Base-by-base conservation (phyloP, 2,113 vertebrate genomes). In the Typhlomys cinereus region DNA sequence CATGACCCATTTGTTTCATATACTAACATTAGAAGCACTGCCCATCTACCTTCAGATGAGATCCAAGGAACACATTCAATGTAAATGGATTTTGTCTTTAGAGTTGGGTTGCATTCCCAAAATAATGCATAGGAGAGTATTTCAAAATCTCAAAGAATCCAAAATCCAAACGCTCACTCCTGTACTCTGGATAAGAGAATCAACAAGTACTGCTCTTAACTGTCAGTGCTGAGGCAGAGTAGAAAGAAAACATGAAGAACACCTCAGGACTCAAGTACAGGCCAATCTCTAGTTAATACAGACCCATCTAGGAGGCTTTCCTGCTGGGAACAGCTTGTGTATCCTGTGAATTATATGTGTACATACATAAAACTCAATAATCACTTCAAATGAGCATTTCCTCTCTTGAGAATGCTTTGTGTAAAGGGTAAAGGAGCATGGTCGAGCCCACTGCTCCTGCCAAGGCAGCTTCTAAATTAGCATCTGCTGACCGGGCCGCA, bases 161-260 rank as follows among this genome's bases (percentile, higher is more conserved):
- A 50, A 73, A 84, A 34, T 11, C 36, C 31, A 46, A 44, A 69
- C n/a, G n/a, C n/a, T 21, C 23, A 34, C 34, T 57, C 14, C 41
- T 31, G 9, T 21, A 13, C 29, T 41, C 73, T 5, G 20, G 50
- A 67, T 46, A 48, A 39, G 57, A 61, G 21, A 34, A 25, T 36
- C 25, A 34, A 39, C 17, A 31, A 39, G 39, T 21, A 15, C 2
- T 14, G 4, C 36, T 25, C 5, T 10, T 0, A 15, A 29, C 17
- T 0, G 1, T 3, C 34, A 5, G 2, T 0, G 2, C 34, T 2
- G 5, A 21, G 59, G 34, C 4, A 0, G 6, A 0, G 6, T 41
- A 34, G 34, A 46, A 17, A 2, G 14, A 3, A 5, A 50, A 27
- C 46, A 17, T 4, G 1, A 1, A 0, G 2, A 1, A 1, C 46